Evolutionary conservation across 2,797 vertebrate genomes (phyloP), one percentile per base, ranked within the genome.

Genomic region (Onychomys leucogaster): DNA sequence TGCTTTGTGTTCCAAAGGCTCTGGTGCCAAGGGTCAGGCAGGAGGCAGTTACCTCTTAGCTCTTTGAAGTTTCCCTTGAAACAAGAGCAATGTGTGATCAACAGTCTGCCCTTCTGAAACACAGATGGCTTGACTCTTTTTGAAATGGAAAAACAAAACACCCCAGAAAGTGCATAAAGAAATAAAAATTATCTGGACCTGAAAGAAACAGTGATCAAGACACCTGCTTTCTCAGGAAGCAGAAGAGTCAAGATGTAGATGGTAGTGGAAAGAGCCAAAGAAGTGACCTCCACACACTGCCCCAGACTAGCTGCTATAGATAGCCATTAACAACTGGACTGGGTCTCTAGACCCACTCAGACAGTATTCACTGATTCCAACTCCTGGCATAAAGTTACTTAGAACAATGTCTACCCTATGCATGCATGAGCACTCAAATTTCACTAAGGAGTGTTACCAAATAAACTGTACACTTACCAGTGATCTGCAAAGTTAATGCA

Each of bases 401-500:
- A 27, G 43, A 76, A 59, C 0, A 14, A n/a, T 5, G 32, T 23
- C 69, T 16, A 49, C 9, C 0, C 0, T 27, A 21, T 6, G 12
- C 6, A 17, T 14, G 17, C 32, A 0, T 34, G 7, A 73, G 32
- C 34, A 19, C 5, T 19, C 13, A 2, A 5, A 43, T 59, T 32
- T 92, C 46, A 71, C 13, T 25, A 52, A 83, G 49, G 1, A 14
- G 23, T 5, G 4, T 84, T 2, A 63, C 14, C 61, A 73, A 52
- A 37, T 25, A 52, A 23, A 55, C 29, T 4, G 2, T 5, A 10
- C 49, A 96, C 98, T 98, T 94, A 99, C 99, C 98, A 95, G 97
- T 96, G 85, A 99, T 98, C 94, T 98, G 98, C 57, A 96, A 49
- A n/a, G 94, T 90, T 27, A 98, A 96, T 0, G 97, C 94, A 25